These are phyloP conservation scores for Brachionus manjavacas DNA, from an alignment of 1,140 invertebrate genomes.

Conservation along the genomic window DNA sequence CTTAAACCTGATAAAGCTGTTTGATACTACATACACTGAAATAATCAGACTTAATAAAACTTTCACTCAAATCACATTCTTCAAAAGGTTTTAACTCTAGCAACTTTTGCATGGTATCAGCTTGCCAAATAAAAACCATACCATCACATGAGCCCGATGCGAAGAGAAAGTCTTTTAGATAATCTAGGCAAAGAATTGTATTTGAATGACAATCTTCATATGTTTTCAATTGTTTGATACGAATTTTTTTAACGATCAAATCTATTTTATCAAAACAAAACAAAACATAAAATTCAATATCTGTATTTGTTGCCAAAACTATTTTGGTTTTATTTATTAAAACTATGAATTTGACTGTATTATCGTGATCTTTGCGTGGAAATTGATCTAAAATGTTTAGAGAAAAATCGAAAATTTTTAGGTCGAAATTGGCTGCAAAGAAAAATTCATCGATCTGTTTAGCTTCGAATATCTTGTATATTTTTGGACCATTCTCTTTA, in stretches of 20 bases:
- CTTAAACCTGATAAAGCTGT: neutral
- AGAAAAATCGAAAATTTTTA: constrained; percentile 4
- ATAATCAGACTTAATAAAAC: neutral
- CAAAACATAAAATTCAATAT: constrained; percentile 21
- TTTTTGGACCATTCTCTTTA: neutral
- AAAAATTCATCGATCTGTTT: neutral
- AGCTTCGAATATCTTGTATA: neutral
- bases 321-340: neutral
- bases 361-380: neutral
- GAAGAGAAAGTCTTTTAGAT: neutral
- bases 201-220: neutral
- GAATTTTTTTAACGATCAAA: neutral
- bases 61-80: neutral
- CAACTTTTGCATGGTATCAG: neutral
- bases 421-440: neutral
- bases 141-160: constrained; percentile 20
- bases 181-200: neutral
- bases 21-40: neutral
- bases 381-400: neutral
- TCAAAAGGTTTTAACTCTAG: neutral
- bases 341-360: neutral
- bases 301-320: constrained; percentile 15
- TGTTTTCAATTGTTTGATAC: constrained; percentile 3
- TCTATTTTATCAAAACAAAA: neutral
- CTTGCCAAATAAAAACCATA: neutral